phyloP scores from a whole-genome alignment of 2,113 vertebrate species.

The Synchiropus splendidus region DNA sequence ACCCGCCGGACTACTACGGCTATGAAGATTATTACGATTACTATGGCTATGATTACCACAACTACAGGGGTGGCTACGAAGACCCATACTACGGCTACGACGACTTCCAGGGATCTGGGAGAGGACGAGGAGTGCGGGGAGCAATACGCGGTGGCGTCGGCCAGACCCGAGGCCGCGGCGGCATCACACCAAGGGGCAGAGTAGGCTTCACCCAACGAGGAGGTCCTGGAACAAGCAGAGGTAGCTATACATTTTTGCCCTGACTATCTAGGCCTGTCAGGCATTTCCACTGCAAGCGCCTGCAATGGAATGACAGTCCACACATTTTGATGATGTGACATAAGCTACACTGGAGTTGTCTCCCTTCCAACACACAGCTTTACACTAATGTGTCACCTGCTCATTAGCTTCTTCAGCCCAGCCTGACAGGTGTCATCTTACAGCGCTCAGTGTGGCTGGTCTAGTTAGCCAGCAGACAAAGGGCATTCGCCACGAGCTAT shows the following conservation, averaged over 20 bases:
- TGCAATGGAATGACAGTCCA: no score
- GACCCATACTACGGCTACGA: slow-evolving; percentile 99
- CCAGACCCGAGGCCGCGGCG: slow-evolving; percentile 77
- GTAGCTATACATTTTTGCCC: slow-evolving; percentile 54
- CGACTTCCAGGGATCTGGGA: slow-evolving; percentile 92
- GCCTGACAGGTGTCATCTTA: slow-evolving; percentile 25
- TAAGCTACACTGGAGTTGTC: no score
- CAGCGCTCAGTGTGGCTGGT: slow-evolving; percentile 14
- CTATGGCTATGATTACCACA: slow-evolving; percentile 99
- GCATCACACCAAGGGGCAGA: slow-evolving; percentile 84
- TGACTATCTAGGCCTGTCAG: no score
- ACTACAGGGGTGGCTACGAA: slow-evolving; percentile 98
- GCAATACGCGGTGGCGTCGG: slow-evolving; percentile 66
- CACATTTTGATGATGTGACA: no score
- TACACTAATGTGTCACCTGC: no score
- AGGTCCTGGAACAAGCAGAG: slow-evolving; percentile 89
- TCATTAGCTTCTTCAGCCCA: no score
- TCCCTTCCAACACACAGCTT: no score
- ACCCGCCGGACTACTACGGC: slow-evolving; percentile 93
- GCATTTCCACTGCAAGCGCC: no score
- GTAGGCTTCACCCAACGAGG: slow-evolving; percentile 90
- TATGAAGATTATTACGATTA: slow-evolving; percentile 99
- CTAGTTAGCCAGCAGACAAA: slow-evolving; percentile 18
- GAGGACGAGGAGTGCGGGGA: slow-evolving; percentile 92
- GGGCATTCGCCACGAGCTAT: slow-evolving; percentile 16